phyloP scores from a whole-genome alignment of 2,888 invertebrate species.

The Drepanosiphum platanoidis region DNA sequence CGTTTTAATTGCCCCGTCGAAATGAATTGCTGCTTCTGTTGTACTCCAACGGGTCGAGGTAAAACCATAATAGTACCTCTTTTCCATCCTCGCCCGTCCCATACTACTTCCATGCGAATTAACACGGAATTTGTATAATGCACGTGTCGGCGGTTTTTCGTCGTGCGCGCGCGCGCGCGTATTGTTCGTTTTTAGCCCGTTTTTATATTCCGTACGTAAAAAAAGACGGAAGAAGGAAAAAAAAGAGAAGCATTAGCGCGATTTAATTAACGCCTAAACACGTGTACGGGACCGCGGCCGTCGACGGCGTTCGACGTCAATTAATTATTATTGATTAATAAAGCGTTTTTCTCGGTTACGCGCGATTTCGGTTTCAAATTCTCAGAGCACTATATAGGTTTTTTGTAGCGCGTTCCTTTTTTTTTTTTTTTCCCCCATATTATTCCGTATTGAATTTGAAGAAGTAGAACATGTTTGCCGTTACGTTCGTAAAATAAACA shows the following conservation, averaged over 20 bases:
- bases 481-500: conserved; percentile 49
- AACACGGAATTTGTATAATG: conserved; percentile 25
- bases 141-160: not conserved
- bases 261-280: not conserved
- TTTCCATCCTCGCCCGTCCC: not conserved
- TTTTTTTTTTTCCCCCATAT: not conserved
- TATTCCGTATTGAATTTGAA: not conserved
- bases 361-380: not conserved
- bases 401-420: not conserved
- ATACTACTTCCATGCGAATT: not conserved
- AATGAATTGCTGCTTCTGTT: conserved; percentile 2
- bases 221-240: too few species aligned
- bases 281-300: not conserved
- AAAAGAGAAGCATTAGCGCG: conserved; percentile 6
- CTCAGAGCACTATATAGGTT: not conserved
- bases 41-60: not conserved
- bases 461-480: conserved; percentile 22
- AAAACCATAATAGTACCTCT: conserved; percentile 18
- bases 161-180: too few species aligned
- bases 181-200: conserved; percentile 14
- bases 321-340: not conserved
- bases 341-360: not conserved
- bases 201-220: conserved; percentile 35
- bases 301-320: not conserved
- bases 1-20: conserved; percentile 50